phyloP scores from a whole-genome alignment of 2,113 vertebrate genomes.

The Trichechus manatus region DNA sequence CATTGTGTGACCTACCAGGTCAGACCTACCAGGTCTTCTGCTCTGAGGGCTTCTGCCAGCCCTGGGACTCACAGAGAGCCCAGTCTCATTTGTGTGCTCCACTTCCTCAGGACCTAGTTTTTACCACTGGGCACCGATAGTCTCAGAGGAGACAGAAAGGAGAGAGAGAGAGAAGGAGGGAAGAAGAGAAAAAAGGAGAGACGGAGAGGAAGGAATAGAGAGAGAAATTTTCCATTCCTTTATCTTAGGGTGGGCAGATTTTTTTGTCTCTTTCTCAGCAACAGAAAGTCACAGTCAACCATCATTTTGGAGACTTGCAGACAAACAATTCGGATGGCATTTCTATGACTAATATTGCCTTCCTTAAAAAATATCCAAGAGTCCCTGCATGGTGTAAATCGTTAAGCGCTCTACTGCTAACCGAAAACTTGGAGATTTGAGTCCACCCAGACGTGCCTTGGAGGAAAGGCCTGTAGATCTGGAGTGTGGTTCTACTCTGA shows the following conservation, averaged over 20 bases:
- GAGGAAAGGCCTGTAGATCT: not conserved
- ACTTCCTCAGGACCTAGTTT: not conserved
- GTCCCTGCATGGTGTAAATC: not conserved
- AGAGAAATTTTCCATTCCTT: not conserved
- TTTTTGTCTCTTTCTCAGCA: not conserved
- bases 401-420: not conserved
- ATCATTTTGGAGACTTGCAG: not conserved
- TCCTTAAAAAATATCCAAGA: not conserved
- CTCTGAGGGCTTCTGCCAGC: not conserved
- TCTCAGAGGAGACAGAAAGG: not conserved
- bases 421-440: not conserved
- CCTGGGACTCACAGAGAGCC: accelerated
- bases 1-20: too few species aligned
- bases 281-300: not conserved
- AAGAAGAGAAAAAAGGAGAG: not conserved
- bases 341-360: not conserved
- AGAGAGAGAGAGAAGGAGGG: not conserved
- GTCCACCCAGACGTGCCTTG: not conserved
- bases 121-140: not conserved
- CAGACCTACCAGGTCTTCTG: not conserved
- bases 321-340: not conserved
- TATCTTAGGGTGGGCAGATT: not conserved
- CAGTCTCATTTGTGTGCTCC: not conserved
- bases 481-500: not conserved
- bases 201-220: not conserved